Evolutionary conservation across 2,113 vertebrate genomes (phyloP).

Genomic region (Syngnathoides biaculeatus): DNA sequence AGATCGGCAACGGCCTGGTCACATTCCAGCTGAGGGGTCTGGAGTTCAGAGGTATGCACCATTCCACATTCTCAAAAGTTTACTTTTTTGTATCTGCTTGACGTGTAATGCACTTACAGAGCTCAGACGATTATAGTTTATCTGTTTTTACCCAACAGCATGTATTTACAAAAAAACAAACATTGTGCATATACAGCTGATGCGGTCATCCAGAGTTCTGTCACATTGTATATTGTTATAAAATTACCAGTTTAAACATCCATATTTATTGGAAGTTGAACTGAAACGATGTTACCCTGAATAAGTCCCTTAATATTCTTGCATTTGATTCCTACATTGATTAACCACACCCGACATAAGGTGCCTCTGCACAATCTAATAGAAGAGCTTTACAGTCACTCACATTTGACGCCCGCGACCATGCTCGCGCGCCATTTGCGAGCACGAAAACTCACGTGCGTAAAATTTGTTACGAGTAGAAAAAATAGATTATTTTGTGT

Average conservation of each 20-base stretch:
- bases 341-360: too few relatives aligned
- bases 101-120: background rate
- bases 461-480: too few relatives aligned
- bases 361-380: too few relatives aligned
- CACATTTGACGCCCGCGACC: too few relatives aligned
- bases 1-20: conserved; percentile 87
- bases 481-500: too few relatives aligned
- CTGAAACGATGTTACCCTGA: too few relatives aligned
- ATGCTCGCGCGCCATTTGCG: too few relatives aligned
- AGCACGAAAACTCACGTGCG: too few relatives aligned
- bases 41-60: conserved; percentile 83
- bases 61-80: background rate
- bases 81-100: background rate
- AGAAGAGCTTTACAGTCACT: too few relatives aligned
- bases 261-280: conserved; percentile 2
- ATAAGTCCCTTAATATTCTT: too few relatives aligned
- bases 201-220: background rate
- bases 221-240: too few relatives aligned
- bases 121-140: background rate
- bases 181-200: background rate
- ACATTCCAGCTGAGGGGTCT: conserved; percentile 90
- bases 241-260: background rate
- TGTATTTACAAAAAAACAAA: background rate
- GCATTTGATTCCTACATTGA: too few relatives aligned
- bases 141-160: conserved; percentile 1